Percentiles rank a stretch among this genome's conserved stretches.
Evolutionary conservation across 2,113 vertebrate genomes (phyloP).

Genomic region (Saccopteryx bilineata): DNA sequence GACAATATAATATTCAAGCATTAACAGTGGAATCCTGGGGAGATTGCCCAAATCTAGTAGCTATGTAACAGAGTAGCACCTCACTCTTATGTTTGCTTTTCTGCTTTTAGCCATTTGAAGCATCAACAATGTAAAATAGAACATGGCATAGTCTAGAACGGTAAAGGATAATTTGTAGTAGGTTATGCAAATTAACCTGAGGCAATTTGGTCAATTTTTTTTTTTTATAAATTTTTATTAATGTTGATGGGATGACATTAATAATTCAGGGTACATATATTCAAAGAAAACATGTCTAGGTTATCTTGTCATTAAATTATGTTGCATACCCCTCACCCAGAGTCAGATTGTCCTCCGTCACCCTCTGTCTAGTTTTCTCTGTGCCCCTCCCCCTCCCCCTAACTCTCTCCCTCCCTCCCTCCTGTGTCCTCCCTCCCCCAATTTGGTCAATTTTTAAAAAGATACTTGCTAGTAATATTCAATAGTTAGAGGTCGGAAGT

Average conservation of each 20-base stretch:
- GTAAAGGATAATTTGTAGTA: background rate
- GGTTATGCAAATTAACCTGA: background rate
- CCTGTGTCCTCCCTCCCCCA: too few species aligned
- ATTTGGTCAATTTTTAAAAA: background rate
- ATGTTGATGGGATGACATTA: too few species aligned
- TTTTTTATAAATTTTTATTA: too few species aligned
- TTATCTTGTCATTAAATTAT: too few species aligned
- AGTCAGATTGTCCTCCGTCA: too few species aligned
- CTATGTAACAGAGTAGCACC: background rate
- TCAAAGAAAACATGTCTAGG: too few species aligned
- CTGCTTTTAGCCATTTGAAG: background rate
- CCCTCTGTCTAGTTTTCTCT: too few species aligned
- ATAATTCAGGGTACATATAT: too few species aligned
- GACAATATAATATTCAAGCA: background rate
- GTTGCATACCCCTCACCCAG: too few species aligned
- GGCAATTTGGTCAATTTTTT: background rate
- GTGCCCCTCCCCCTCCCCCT: too few species aligned
- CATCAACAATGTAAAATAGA: background rate
- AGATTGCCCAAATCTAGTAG: background rate
- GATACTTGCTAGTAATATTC: background rate
- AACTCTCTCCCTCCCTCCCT: too few species aligned
- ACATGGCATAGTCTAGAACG: background rate
- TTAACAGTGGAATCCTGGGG: background rate
- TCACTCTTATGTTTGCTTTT: background rate
- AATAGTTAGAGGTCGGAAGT: background rate